Base-by-base conservation (phyloP, 2,888 invertebrate genomes). In the Drosophila peninsularis region DNA sequence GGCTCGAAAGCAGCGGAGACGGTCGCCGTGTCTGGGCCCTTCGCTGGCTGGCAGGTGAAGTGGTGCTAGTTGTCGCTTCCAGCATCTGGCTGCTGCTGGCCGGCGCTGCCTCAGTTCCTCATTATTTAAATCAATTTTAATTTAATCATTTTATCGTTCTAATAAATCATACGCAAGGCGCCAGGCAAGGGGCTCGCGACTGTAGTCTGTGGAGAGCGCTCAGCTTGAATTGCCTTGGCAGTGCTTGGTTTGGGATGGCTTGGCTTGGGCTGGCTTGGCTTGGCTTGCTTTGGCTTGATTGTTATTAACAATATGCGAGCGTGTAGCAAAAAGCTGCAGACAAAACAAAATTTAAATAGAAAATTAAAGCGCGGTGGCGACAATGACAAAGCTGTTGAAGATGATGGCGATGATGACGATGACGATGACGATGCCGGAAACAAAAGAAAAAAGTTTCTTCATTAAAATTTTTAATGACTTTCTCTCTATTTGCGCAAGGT, bases 81-180 rank as follows among this genome's bases (percentile, higher is more conserved):
- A 69, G 62, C 58, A 37, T 47, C 53, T 57, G 49, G 21, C 50
- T 62, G 60, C 36, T 52, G 30, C 37, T 61, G 34, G 27, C 24
- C 42, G 27, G 5, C 24, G 21, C 19, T 49, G 54, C 24, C 56
- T 19, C 21, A 41, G 41, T 71, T 66, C n/a, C 69, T 70, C 71
- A 74, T 75, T 74, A 73, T 78, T 85, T 89, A 85, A 88, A 89
- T 88, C 86, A 88, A 86, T 88, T 88, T 85, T 75, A 89, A 89
- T 89, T 89, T 88, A 89, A 88, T 83, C 89, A 81, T 81, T 89
- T 89, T 88, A 82, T 85, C 80, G 74, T 62, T 77, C 71, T 80
- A 81, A 89, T 88, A 88, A 88, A 89, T 88, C 89, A 88, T 85
- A 54, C 61, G 68, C 69, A 73, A 57, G 61, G 56, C 70, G 50